Evolutionary conservation across 2,888 invertebrate species (phyloP).

Genomic region (Caenorhabditis macrosperma): DNA sequence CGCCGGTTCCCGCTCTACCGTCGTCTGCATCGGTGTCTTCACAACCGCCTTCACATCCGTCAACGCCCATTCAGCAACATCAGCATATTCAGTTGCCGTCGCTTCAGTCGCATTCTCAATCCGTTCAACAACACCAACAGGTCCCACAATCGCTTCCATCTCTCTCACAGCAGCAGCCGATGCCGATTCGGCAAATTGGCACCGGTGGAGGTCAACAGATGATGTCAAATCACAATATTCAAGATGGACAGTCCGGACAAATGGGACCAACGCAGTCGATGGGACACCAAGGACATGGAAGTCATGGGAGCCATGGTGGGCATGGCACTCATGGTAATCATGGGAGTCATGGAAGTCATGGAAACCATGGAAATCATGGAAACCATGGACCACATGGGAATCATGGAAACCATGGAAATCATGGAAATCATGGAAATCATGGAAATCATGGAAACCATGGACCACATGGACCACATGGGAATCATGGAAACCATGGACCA

Average conservation of each 20-base stretch:
- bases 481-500: neutral
- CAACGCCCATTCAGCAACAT: neutral
- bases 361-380: too few species aligned
- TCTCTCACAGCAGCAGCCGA: neutral
- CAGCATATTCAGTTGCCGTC: neutral
- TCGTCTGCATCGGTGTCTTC: neutral
- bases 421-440: neutral
- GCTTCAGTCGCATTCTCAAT: neutral
- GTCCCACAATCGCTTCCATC: neutral
- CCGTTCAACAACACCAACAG: slow-evolving; percentile 8
- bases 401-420: too few species aligned
- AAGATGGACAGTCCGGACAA: neutral
- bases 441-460: neutral
- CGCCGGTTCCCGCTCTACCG: neutral
- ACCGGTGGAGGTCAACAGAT: neutral
- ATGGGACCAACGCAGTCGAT: neutral
- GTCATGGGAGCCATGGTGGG: neutral
- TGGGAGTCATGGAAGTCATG: too few species aligned
- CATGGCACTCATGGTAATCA: neutral
- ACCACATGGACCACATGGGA: neutral
- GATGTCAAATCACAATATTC: neutral
- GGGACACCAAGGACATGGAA: neutral
- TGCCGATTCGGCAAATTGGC: slow-evolving; percentile 26
- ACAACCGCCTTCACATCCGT: neutral
- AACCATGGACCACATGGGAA: neutral